phyloP scores from a whole-genome alignment of 2,888 invertebrate species.

The Drosophila hamatofila region DNA sequence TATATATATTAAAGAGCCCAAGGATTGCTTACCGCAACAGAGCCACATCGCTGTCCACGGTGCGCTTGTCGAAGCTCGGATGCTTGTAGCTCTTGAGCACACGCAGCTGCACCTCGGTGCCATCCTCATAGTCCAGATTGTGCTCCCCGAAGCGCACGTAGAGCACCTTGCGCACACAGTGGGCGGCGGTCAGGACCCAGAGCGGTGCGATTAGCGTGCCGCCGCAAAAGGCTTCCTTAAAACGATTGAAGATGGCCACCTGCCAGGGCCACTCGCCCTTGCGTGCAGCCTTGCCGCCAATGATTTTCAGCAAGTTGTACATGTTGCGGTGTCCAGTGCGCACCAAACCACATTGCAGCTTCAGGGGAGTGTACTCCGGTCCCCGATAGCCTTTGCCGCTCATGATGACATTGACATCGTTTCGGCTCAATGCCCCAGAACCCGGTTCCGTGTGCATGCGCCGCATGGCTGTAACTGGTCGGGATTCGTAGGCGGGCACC shows the following conservation, averaged over 20 bases:
- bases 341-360: constrained; percentile 85
- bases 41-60: constrained; percentile 97
- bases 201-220: constrained; percentile 92
- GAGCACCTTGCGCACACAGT: constrained; percentile 91
- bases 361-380: constrained; percentile 84
- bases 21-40: constrained; percentile 87
- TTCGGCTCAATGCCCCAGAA: constrained; percentile 59
- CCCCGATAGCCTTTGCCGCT: constrained; percentile 84
- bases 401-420: constrained; percentile 83
- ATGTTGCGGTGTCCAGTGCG: constrained; percentile 82
- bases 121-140: constrained; percentile 90
- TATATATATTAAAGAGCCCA: background rate
- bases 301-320: constrained; percentile 91
- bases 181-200: constrained; percentile 95
- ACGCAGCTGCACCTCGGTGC: constrained; percentile 91
- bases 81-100: constrained; percentile 92
- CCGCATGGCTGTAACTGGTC: constrained; percentile 69
- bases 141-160: constrained; percentile 94
- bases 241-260: constrained; percentile 94
- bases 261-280: constrained; percentile 98
- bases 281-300: constrained; percentile 92
- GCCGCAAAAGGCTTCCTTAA: constrained; percentile 95
- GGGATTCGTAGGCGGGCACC: constrained; percentile 79
- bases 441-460: constrained; percentile 64
- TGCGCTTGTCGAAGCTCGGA: constrained; percentile 93